Percentiles rank a stretch among this genome's conserved stretches.
phyloP scores from a whole-genome alignment of 2,888 invertebrate genomes.

The Drosophila atripex region DNA sequence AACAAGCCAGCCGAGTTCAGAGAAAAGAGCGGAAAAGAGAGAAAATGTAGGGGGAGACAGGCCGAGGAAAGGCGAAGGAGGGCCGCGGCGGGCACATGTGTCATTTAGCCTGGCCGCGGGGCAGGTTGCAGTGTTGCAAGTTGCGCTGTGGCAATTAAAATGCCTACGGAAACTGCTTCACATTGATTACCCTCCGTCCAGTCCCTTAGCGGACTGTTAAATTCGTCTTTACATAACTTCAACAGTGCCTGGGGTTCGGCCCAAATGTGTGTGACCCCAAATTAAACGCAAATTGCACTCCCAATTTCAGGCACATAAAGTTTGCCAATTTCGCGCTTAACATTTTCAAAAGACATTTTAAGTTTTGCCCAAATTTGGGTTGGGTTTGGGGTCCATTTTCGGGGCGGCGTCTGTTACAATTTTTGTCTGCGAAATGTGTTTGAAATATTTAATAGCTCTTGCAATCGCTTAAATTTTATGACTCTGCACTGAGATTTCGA shows the following conservation, averaged over 20 bases:
- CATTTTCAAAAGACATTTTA: slow-evolving; percentile 53
- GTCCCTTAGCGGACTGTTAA: slow-evolving; percentile 44
- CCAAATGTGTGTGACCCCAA: slow-evolving; percentile 58
- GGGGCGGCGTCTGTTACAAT: slow-evolving; percentile 22
- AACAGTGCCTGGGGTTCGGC: slow-evolving; percentile 34
- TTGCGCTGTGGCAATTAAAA: slow-evolving; percentile 63
- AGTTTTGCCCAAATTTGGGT: slow-evolving; percentile 35
- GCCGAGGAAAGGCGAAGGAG: slow-evolving; percentile 11
- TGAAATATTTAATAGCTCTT: slow-evolving; percentile 55
- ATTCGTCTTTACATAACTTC: slow-evolving; percentile 28
- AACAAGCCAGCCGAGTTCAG: slow-evolving; percentile 34
- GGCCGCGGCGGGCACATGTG: slow-evolving; percentile 58
- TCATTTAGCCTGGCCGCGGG: slow-evolving; percentile 72
- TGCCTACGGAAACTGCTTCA: slow-evolving; percentile 65
- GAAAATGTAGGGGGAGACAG: slow-evolving; percentile 11
- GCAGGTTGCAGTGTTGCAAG: slow-evolving; percentile 45
- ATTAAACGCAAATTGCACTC: slow-evolving; percentile 63
- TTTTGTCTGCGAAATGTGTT: slow-evolving; percentile 50
- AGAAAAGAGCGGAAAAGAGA: slow-evolving; percentile 8
- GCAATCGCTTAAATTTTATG: slow-evolving; percentile 50
- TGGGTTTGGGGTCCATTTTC: slow-evolving; percentile 23
- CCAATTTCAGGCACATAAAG: slow-evolving; percentile 68
- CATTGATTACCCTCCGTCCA: slow-evolving; percentile 43
- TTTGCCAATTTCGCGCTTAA: slow-evolving; percentile 63
- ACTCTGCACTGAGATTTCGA: slow-evolving; percentile 27